Evolutionary conservation across 2,888 invertebrate genomes (phyloP).

Genomic region (Bhutanitis thaidina): DNA sequence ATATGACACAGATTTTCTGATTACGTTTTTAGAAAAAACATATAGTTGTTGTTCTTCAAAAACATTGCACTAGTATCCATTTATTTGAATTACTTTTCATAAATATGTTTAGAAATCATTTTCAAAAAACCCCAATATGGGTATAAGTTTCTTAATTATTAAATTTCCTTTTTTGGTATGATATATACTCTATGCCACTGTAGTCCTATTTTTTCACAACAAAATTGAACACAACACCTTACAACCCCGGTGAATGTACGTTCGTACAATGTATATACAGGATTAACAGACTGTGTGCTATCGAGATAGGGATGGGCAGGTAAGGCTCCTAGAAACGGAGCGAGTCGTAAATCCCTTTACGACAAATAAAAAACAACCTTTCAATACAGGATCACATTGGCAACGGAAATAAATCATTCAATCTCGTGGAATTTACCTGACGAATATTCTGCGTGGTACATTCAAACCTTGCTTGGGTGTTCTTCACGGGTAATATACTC

Average conservation of each 20-base stretch:
- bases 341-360: slow-evolving; percentile 41
- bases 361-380: slow-evolving; percentile 52
- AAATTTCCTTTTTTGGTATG: slow-evolving; percentile 42
- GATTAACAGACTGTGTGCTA: slow-evolving; percentile 55
- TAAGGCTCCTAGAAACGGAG: slow-evolving; percentile 27
- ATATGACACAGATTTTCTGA: no score
- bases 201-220: slow-evolving; percentile 45
- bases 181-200: slow-evolving; percentile 52
- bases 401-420: slow-evolving; percentile 63
- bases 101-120: no score
- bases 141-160: no score
- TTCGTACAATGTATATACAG: slow-evolving; percentile 67
- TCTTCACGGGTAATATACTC: slow-evolving; percentile 14
- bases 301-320: slow-evolving; percentile 44
- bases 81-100: no score
- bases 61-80: no score
- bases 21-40: no score
- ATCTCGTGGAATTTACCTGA: slow-evolving; percentile 44
- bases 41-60: no score
- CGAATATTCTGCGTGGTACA: slow-evolving; percentile 7
- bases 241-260: slow-evolving; percentile 36
- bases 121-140: no score
- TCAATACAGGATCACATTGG: slow-evolving; percentile 33
- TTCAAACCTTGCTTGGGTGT: background rate
- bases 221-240: slow-evolving; percentile 62